phyloP scores from a whole-genome alignment of 2,888 invertebrate species.

The Drosophila paucipuncta region DNA sequence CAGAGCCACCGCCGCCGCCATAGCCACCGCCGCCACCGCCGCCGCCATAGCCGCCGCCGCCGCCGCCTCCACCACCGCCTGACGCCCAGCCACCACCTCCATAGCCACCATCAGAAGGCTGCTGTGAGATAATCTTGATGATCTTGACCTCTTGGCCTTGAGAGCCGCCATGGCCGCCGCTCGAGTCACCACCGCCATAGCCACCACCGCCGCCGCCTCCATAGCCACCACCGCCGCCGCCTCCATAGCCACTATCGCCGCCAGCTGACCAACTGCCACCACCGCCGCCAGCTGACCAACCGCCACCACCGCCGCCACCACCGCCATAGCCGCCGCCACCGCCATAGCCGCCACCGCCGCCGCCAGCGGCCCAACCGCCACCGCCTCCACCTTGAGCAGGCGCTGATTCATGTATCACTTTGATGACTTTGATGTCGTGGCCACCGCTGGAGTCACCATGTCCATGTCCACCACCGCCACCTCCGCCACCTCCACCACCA shows the following conservation, averaged over 20 bases:
- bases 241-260: conserved; percentile 28
- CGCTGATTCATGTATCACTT: conserved; percentile 67
- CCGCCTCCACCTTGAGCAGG: conserved; percentile 47
- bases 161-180: conserved; percentile 33
- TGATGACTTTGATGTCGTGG: conserved; percentile 58
- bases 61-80: conserved; percentile 33
- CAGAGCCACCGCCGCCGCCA: conserved; percentile 24
- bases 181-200: background rate
- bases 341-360: conserved; percentile 30
- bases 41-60: conserved; percentile 29
- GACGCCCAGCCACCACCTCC: conserved; percentile 52
- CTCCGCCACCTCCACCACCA: conserved; percentile 3
- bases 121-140: conserved; percentile 65
- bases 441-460: conserved; percentile 44
- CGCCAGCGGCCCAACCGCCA: conserved; percentile 41
- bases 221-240: conserved; percentile 25
- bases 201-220: conserved; percentile 14
- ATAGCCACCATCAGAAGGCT: conserved; percentile 55
- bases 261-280: conserved; percentile 36
- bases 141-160: conserved; percentile 62
- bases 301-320: conserved; percentile 29
- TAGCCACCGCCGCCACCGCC: conserved; percentile 25
- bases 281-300: conserved; percentile 32
- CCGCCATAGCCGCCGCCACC: conserved; percentile 12
- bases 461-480: conserved; percentile 39